Conservation (phyloP, 2,888 invertebrate species). For the Acanthosepion pharaonis region DNA sequence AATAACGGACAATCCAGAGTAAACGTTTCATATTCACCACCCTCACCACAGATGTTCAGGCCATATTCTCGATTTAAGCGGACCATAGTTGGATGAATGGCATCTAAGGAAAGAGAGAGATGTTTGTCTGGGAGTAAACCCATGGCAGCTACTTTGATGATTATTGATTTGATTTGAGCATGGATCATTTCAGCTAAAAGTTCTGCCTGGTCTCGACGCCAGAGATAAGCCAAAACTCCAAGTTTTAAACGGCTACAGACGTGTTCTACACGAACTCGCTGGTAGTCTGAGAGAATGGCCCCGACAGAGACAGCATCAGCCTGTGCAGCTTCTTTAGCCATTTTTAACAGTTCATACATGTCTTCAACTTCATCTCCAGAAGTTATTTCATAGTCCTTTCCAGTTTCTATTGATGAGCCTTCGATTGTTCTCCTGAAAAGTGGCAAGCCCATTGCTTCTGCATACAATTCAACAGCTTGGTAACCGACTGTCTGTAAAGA, state of each 20-base stretch:
- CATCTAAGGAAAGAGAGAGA: not conserved
- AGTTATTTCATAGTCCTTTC: slow-evolving; percentile 78
- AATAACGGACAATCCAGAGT: slow-evolving; percentile 97
- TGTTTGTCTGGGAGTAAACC: slow-evolving; percentile 66
- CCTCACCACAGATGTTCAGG: slow-evolving; percentile 84
- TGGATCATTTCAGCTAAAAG: slow-evolving; percentile 97
- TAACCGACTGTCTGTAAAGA: slow-evolving; percentile 92
- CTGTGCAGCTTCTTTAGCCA: slow-evolving; percentile 80
- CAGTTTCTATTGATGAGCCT: slow-evolving; percentile 88
- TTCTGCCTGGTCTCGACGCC: slow-evolving; percentile 95
- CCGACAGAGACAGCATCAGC: slow-evolving; percentile 96
- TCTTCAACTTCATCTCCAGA: slow-evolving; percentile 90
- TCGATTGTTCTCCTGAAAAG: slow-evolving; percentile 88
- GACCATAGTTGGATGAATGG: slow-evolving; percentile 39
- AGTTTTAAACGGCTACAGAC: slow-evolving; percentile 95
- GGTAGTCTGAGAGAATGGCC: slow-evolving; percentile 98
- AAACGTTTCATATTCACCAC: slow-evolving; percentile 98
- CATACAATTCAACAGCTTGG: slow-evolving; percentile 91
- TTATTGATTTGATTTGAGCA: slow-evolving; percentile 91
- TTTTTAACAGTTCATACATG: slow-evolving; percentile 86
- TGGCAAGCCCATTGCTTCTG: slow-evolving; percentile 94
- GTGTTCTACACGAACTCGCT: slow-evolving; percentile 96
- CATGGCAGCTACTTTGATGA: slow-evolving; percentile 97
- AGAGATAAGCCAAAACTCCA: slow-evolving; percentile 92
- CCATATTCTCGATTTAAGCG: slow-evolving; percentile 85